Percentiles rank a stretch among this genome's conserved stretches.
Conservation (phyloP, 1,140 invertebrate genomes). For the Physella acuta region DNA sequence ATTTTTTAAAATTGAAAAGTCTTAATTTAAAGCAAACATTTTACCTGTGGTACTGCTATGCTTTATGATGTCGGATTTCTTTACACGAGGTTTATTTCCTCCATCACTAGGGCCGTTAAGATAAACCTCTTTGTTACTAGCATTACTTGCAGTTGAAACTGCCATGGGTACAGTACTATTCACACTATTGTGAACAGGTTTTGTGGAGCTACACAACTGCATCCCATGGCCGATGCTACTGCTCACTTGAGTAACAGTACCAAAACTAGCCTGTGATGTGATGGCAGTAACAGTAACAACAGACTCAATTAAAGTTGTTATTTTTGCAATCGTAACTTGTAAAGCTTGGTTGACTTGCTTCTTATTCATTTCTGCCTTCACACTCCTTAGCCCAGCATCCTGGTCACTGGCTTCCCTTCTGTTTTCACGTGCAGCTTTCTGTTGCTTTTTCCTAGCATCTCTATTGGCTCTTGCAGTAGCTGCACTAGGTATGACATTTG, state of each 20-base stretch:
- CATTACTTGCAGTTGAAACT: background rate
- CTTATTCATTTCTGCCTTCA: conserved; percentile 22
- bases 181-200: background rate
- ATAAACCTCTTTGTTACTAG: conserved; percentile 13
- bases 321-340: background rate
- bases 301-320: background rate
- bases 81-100: conserved; percentile 8
- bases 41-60: conserved; percentile 25
- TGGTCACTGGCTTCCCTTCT: conserved; percentile 13
- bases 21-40: too few relatives aligned
- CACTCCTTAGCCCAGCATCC: conserved; percentile 11
- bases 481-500: background rate
- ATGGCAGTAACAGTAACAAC: background rate
- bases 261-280: background rate
- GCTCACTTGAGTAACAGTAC: background rate
- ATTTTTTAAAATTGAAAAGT: too few relatives aligned
- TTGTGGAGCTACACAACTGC: background rate
- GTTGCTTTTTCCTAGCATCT: conserved; percentile 21
- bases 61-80: conserved; percentile 29
- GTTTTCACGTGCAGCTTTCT: conserved; percentile 12
- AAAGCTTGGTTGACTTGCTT: conserved; percentile 4
- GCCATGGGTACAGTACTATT: background rate
- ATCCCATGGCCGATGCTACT: background rate
- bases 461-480: conserved; percentile 14
- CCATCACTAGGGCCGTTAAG: background rate